Evolutionary conservation across 1,140 invertebrate species (phyloP).

Genomic region (Planococcus citri): DNA sequence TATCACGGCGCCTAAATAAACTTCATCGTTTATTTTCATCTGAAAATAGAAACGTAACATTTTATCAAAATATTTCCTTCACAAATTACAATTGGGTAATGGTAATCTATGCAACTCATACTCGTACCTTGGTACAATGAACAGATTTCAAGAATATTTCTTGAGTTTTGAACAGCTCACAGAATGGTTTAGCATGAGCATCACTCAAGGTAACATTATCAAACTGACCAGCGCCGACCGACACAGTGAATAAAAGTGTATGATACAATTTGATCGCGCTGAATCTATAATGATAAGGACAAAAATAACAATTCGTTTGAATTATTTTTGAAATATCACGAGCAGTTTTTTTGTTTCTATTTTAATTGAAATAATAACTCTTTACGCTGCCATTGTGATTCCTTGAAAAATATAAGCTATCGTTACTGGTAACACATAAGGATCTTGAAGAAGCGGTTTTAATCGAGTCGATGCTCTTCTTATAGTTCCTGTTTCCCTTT

Average conservation of each 20-base stretch:
- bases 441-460: neutral
- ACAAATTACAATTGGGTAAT: too few species aligned
- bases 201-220: neutral
- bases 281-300: neutral
- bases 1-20: neutral
- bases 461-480: neutral
- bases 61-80: too few species aligned
- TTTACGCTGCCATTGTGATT: slow-evolving; percentile 15
- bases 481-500: neutral
- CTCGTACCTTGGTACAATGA: neutral
- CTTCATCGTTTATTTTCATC: neutral
- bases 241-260: neutral
- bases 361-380: too few species aligned
- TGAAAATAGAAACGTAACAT: neutral
- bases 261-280: neutral
- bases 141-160: neutral
- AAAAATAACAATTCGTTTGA: too few species aligned
- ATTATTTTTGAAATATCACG: too few species aligned
- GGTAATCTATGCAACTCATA: too few species aligned
- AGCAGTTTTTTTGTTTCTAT: too few species aligned
- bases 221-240: neutral
- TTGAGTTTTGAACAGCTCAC: neutral
- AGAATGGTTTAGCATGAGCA: neutral
- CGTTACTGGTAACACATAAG: neutral
- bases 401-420: neutral